A percentile compares a stretch with the other conserved stretches of the same genome.
phyloP scores from a whole-genome alignment of 2,113 vertebrate genomes.

The Gambusia holbrooki region DNA sequence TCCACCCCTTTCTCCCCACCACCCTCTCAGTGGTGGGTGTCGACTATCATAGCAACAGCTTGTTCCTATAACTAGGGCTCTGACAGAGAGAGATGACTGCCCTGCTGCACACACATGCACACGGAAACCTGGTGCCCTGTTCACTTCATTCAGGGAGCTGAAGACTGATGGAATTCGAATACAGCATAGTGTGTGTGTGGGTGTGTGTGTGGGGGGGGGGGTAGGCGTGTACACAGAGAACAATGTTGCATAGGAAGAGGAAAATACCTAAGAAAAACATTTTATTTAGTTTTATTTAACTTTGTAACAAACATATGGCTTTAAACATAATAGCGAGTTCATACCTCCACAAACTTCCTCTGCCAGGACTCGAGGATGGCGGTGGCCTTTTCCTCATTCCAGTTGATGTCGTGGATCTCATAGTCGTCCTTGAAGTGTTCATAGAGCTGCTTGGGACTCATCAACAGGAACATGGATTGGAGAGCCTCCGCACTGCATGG shows the following conservation, averaged over 20 bases:
- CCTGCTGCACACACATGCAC: slow-evolving; percentile 55
- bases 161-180: slow-evolving; percentile 81
- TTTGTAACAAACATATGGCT: too few species aligned
- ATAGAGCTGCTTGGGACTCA: slow-evolving; percentile 96
- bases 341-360: slow-evolving; percentile 95
- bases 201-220: slow-evolving; percentile 17
- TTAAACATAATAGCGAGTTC: slow-evolving; percentile 1
- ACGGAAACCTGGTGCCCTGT: slow-evolving; percentile 39
- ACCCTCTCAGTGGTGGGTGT: slow-evolving; percentile 74
- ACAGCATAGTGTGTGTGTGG: slow-evolving; percentile 22
- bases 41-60: slow-evolving; percentile 85
- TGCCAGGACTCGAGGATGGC: slow-evolving; percentile 97
- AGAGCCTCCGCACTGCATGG: slow-evolving; percentile 91
- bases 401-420: slow-evolving; percentile 97
- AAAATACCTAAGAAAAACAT: slow-evolving; percentile 18
- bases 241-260: slow-evolving; percentile 34
- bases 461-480: slow-evolving; percentile 97
- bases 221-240: slow-evolving; percentile 36
- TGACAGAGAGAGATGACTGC: slow-evolving; percentile 77
- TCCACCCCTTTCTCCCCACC: slow-evolving; percentile 40
- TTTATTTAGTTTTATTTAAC: background rate
- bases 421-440: slow-evolving; percentile 98
- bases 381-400: slow-evolving; percentile 93
- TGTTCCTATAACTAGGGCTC: slow-evolving; percentile 83
- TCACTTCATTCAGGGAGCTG: slow-evolving; percentile 76